phyloP scores from a whole-genome alignment of 2,888 invertebrate species.

The Tromatobia lineatoria region DNA sequence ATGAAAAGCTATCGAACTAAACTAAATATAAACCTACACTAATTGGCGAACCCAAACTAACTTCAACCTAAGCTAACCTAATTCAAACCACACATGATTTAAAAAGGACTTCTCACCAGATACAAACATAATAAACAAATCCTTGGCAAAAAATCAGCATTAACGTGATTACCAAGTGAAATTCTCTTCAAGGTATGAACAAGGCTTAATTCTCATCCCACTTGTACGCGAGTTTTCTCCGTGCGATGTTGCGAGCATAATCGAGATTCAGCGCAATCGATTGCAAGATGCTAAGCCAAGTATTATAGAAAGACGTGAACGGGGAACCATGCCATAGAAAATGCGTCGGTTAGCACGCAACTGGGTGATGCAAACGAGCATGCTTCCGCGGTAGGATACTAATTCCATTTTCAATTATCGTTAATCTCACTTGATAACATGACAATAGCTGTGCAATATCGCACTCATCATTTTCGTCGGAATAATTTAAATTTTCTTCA shows the following conservation, averaged over 20 bases:
- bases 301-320: constrained; percentile 15
- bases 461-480: not conserved
- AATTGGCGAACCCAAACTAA: too few species aligned
- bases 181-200: not conserved
- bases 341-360: constrained; percentile 30
- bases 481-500: not conserved
- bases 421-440: not conserved
- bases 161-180: not conserved
- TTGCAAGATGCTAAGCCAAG: constrained; percentile 29
- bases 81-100: too few species aligned
- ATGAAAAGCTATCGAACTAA: too few species aligned
- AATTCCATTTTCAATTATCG: constrained; percentile 23
- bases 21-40: too few species aligned
- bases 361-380: constrained; percentile 37
- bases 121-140: not conserved
- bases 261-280: constrained; percentile 32
- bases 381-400: constrained; percentile 33
- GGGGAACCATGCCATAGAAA: constrained; percentile 30
- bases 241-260: constrained; percentile 12
- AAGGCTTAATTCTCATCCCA: constrained; percentile 12
- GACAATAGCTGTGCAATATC: not conserved
- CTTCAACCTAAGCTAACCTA: too few species aligned
- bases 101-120: too few species aligned
- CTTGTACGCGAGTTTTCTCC: constrained; percentile 24
- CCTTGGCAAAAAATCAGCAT: not conserved